phyloP scores from a whole-genome alignment of 1,140 invertebrate species.

The Drosophila micromelanica region DNA sequence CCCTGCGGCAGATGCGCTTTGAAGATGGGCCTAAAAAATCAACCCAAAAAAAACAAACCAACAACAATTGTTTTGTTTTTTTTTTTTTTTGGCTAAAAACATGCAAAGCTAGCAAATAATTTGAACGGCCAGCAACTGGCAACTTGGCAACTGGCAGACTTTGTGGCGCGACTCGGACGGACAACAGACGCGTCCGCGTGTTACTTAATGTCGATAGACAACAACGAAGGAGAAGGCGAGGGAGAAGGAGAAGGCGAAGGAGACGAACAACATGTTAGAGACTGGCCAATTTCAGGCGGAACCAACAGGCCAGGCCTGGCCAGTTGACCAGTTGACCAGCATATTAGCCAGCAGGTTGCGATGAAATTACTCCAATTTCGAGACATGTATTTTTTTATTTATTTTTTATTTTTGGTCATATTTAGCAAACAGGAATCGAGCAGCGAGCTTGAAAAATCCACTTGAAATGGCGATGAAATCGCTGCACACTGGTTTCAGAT shows the following conservation, averaged over 20 bases:
- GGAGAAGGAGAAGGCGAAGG: too few species aligned
- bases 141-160: conserved; percentile 42
- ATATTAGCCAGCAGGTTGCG: conserved; percentile 37
- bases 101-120: conserved; percentile 36
- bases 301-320: conserved; percentile 30
- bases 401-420: conserved; percentile 81
- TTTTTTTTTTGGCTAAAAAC: not conserved
- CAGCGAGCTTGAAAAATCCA: conserved; percentile 41
- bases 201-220: conserved; percentile 71
- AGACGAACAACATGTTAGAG: not conserved
- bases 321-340: conserved; percentile 7
- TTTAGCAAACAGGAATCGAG: conserved; percentile 82
- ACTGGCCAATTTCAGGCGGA: conserved; percentile 66
- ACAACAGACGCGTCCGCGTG: conserved; percentile 45
- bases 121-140: not conserved
- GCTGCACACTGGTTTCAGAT: conserved; percentile 44
- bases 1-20: conserved; percentile 2
- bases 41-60: too few species aligned
- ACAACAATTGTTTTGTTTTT: not conserved
- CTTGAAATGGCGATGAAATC: conserved; percentile 84
- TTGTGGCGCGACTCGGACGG: conserved; percentile 48
- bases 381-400: conserved; percentile 78
- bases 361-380: conserved; percentile 84
- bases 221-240: not conserved
- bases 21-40: not conserved